Evolutionary conservation across 1,140 invertebrate genomes (phyloP), one percentile per base, ranked within the genome.

Genomic region (Anastrepha obliqua): DNA sequence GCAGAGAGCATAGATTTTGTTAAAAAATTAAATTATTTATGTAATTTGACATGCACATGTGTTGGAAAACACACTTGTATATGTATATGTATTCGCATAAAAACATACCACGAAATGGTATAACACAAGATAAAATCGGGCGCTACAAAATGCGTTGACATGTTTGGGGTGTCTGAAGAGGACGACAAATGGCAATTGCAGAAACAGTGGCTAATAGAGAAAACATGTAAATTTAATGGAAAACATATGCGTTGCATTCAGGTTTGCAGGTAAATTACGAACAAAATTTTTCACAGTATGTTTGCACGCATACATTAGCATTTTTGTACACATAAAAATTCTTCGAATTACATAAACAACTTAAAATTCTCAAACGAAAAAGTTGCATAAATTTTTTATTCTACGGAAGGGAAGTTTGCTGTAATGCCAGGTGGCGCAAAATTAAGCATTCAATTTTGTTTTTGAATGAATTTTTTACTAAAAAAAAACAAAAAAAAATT

Each of bases 141-240:
- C 15, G 60, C 60, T 62, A 62, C 17, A 13, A 62, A 62, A 62
- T 29, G 29, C 29, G 29, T 29, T 62, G 9, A 62, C 17, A 62
- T 58, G 7, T 13, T 29, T 67, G 65, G 29, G 29, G 39, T 15
- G 42, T 15, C 39, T 42, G 4, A 74, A 47, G 42, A 74, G 42
- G 13, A 15, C 2, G 42, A 15, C 11, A 74, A 17, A 13, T 47
- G 9, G 42, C 15, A 42, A 62, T 15, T 15, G 5, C 64, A 39
- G 3, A 39, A 67, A 39, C 6, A 9, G 3, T 9, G n/a, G 64
- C 1, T 67, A 58, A 81, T 81, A 55, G 51, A 20, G 15, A 81
- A 81, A 81, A 81, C 74, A 81, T 81, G 74, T 6, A 81, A 81
- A 81, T 81, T 81, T 29, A 9, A n/a, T 58, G 51, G 74, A n/a